Evolutionary conservation across 2,888 invertebrate genomes (phyloP).

Genomic region (Germaria angustata): DNA sequence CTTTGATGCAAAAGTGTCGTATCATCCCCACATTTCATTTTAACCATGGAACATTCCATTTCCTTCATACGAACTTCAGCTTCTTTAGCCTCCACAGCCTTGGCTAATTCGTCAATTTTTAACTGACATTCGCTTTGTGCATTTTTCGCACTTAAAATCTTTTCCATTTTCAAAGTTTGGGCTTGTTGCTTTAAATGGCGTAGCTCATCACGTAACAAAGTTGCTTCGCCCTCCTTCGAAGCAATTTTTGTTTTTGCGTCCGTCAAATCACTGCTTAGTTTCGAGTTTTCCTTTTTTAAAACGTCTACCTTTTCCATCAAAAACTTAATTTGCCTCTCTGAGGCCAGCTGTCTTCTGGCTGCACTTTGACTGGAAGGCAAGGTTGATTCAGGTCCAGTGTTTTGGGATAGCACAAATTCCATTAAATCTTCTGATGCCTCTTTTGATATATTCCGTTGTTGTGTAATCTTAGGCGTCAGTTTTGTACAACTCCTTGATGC

Average conservation of each 20-base stretch:
- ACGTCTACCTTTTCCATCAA: conserved; percentile 76
- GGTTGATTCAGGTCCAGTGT: conserved; percentile 22
- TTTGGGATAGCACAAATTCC: conserved; percentile 44
- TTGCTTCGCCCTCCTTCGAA: conserved; percentile 75
- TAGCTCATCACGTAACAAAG: conserved; percentile 75
- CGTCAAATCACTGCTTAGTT: conserved; percentile 72
- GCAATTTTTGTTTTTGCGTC: conserved; percentile 72
- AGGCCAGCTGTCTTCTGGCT: conserved; percentile 72
- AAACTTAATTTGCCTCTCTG: conserved; percentile 76
- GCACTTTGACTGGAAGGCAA: conserved; percentile 61
- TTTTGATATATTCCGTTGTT: neutral
- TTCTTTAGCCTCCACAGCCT: conserved; percentile 74
- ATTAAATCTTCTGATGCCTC: conserved; percentile 35
- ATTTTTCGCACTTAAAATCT: conserved; percentile 72
- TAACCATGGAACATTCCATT: conserved; percentile 73
- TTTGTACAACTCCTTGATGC: neutral
- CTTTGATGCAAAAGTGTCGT: conserved; percentile 68
- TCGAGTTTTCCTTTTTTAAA: conserved; percentile 75
- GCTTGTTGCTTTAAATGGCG: conserved; percentile 76
- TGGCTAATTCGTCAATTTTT: conserved; percentile 74
- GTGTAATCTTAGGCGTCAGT: neutral
- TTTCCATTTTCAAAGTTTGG: conserved; percentile 75
- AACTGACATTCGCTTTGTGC: conserved; percentile 72
- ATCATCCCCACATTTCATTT: conserved; percentile 73
- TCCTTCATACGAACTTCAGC: conserved; percentile 73